These are phyloP conservation scores for Serripes groenlandicus DNA, from an alignment of 2,888 invertebrate genomes.

Conservation along the genomic window DNA sequence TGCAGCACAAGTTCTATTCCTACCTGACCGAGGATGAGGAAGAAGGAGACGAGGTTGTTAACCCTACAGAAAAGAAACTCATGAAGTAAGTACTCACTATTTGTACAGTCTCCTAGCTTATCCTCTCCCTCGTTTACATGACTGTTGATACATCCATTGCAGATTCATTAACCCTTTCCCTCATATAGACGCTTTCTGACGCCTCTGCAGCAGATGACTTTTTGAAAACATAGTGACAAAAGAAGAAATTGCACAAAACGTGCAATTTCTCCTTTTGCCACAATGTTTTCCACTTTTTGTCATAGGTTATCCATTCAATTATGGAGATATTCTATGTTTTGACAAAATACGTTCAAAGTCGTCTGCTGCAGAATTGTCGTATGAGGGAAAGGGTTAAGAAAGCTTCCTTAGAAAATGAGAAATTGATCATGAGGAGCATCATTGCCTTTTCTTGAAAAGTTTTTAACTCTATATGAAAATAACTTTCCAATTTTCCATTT, in stretches of 20 bases:
- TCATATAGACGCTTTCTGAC: background rate
- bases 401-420: no score
- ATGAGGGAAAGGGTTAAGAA: no score
- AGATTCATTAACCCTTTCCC: background rate
- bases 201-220: background rate
- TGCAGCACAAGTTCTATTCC: conserved; percentile 60
- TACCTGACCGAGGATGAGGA: conserved; percentile 36
- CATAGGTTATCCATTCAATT: no score
- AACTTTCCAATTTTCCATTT: no score
- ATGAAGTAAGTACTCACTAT: conserved; percentile 43
- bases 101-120: background rate
- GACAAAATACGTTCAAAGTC: no score
- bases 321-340: no score
- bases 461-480: no score
- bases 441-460: no score
- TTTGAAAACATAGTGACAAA: background rate
- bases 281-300: background rate
- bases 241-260: background rate
- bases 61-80: conserved; percentile 54
- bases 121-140: no score
- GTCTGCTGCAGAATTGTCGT: no score
- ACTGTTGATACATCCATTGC: background rate
- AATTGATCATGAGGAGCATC: no score
- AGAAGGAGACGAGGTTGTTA: conserved; percentile 48
- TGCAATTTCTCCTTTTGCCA: background rate